These are phyloP conservation scores for Oceanodroma leucorhoa DNA, from an alignment of 2,797 vertebrate species.

Conservation along the genomic window DNA sequence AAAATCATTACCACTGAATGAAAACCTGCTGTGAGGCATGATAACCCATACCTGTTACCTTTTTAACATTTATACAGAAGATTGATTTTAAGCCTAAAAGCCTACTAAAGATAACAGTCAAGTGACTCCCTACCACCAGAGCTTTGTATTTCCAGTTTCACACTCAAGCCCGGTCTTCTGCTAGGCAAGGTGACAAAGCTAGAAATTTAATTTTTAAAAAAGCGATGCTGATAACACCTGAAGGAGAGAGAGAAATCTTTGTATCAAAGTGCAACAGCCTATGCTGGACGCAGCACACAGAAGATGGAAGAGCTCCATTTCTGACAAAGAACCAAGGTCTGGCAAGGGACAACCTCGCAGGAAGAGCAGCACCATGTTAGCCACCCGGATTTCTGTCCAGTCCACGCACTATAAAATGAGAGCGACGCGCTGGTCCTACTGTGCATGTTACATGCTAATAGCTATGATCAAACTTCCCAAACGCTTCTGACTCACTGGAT, in stretches of 20 bases:
- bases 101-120: not conserved
- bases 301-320: not conserved
- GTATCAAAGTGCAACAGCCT: not conserved
- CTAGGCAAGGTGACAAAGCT: not conserved
- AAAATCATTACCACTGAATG: constrained; percentile 4
- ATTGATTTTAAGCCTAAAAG: constrained; percentile 16
- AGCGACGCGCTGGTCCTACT: not conserved
- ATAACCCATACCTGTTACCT: not conserved
- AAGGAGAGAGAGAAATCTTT: not conserved
- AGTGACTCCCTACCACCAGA: not conserved
- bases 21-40: not conserved
- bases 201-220: not conserved
- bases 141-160: not conserved
- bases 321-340: not conserved
- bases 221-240: not conserved
- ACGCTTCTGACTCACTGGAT: not conserved
- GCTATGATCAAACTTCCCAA: not conserved
- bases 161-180: not conserved
- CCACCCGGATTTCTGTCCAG: not conserved
- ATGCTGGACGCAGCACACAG: not conserved
- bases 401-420: not conserved
- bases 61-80: not conserved
- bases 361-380: not conserved
- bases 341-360: not conserved
- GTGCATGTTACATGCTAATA: not conserved